Base-by-base conservation (phyloP, 1,140 invertebrate species). In the Periplaneta americana region DNA sequence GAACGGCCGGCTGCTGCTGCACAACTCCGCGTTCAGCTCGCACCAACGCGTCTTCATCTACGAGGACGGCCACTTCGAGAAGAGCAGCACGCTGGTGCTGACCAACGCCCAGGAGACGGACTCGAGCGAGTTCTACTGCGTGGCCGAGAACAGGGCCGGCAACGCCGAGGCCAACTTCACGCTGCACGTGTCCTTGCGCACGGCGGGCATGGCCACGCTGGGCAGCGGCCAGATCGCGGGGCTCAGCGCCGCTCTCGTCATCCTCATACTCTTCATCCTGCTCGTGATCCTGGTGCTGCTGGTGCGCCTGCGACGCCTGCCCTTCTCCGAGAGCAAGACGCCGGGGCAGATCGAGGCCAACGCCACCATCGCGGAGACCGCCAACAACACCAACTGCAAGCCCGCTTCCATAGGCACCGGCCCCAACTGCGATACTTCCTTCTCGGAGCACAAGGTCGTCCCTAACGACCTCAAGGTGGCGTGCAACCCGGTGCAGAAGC, bases 111-210 rank as follows among this genome's bases (percentile, higher is more conserved):
- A 95, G 86, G 95, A 97, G 86, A 92, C 94, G 10, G 97, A 98
- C 86, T 94, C 95, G 34, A 95, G 93, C 34, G 95, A 96, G 84
- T 98, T 98, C 89, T 94, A 94, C 85, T 98, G 97, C 87, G 93
- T 96, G 0, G 96, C 96, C 22, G 95, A 97, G 85, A 99, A 99
- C 87, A 92, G 94, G 80, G 97, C 96, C 15, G 98, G 98, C 3
- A 95, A 93, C 85, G 95, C 96, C n/a, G 95, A 97, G 88, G 94
- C 95, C 1, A 98, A 98, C 86, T 97, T 97, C 85, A 97, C 96
- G 11, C 89, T 98, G 17, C 93, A 95, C 85, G 94, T 98, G 37
- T 93, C 93, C 35, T 90, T 95, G 85, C 90, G 93, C 66, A 91
- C 94, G 15, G 93, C 93, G 9, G 95, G 94, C 34, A 94, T 95